Evolutionary conservation across 1,140 invertebrate genomes (phyloP), one percentile per base, ranked within the genome.

Genomic region (Dendroctonus ponderosae): DNA sequence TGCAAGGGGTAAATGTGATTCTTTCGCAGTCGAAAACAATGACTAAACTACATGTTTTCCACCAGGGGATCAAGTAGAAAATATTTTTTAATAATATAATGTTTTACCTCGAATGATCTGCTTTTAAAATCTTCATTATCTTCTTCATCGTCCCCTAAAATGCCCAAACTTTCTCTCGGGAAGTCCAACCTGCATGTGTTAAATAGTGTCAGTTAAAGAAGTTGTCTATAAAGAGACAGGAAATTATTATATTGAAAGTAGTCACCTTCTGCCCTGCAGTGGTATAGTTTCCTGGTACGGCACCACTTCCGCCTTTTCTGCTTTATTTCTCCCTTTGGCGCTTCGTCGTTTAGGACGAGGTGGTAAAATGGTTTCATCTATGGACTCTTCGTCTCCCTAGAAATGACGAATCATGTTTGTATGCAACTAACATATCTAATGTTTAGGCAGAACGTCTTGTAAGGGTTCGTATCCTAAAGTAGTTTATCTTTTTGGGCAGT

Each of bases 291-390:
- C 74, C 66, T 75, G 71, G 62, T 75, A 77, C 4, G 74, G 76
- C 26, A 70, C 44, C 8, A 74, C 62, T 5, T 66, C 48, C 42
- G 70, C 48, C 38, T 78, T 73, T 3, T 61, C 60, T 39, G 67
- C 68, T 66, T 40, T 70, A 46, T 62, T 71, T 40, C 59, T 72
- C 57, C 70, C 72, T 53, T 62, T 74, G 49, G 26, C 72, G 48
- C 71, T 76, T 61, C 73, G 74, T 64, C 80, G 61, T 60, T 76
- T 78, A 6, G 80, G 80, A 52, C 80, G 70, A 14, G 74, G 70
- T 7, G 81, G 73, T 74, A 61, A 74, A 69, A 71, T 64, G 15
- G 72, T 50, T 9, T 74, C 71, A 43, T 75, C 72, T 69, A 74
- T 69, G 7, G 75, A 77, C 63, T 76, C 74, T 40, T 76, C 77